Evolutionary conservation across 2,797 vertebrate species (phyloP).

Genomic region (Malurus splendens): DNA sequence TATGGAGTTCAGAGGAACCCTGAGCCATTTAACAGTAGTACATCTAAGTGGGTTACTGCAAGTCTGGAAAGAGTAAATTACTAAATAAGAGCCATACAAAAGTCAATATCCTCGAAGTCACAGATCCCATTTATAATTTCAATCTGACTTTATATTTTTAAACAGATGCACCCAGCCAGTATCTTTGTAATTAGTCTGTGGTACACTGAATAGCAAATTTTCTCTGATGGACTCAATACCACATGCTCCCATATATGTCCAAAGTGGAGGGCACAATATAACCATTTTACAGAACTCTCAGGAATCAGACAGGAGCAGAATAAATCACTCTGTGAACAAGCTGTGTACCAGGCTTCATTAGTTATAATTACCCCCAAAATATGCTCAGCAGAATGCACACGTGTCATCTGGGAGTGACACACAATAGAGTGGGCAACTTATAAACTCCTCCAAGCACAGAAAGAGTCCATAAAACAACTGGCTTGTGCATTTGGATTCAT

Average conservation of each 20-base stretch:
- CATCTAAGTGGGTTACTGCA: background rate
- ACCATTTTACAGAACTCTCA: constrained; percentile 60
- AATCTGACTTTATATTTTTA: background rate
- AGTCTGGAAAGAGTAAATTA: background rate
- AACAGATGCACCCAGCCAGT: constrained; percentile 14
- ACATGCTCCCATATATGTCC: constrained; percentile 35
- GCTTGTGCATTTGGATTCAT: constrained; percentile 84
- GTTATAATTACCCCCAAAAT: constrained; percentile 96
- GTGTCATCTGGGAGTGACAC: constrained; percentile 89
- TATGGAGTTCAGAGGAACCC: background rate
- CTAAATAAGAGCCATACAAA: background rate
- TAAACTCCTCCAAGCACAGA: constrained; percentile 91
- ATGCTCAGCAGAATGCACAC: constrained; percentile 90
- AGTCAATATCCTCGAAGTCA: background rate
- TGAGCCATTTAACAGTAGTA: background rate
- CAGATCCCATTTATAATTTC: background rate
- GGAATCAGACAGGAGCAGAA: constrained; percentile 68
- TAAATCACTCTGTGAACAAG: constrained; percentile 86
- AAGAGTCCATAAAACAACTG: constrained; percentile 97
- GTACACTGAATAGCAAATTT: constrained; percentile 30
- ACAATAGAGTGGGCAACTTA: constrained; percentile 91
- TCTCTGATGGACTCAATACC: constrained; percentile 33
- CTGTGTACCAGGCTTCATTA: constrained; percentile 89
- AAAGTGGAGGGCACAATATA: constrained; percentile 51
- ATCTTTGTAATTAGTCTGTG: constrained; percentile 45